Evolutionary conservation across 1,140 invertebrate genomes (phyloP), one percentile per base, ranked within the genome.

Genomic region (Dolichoris vasculosae): DNA sequence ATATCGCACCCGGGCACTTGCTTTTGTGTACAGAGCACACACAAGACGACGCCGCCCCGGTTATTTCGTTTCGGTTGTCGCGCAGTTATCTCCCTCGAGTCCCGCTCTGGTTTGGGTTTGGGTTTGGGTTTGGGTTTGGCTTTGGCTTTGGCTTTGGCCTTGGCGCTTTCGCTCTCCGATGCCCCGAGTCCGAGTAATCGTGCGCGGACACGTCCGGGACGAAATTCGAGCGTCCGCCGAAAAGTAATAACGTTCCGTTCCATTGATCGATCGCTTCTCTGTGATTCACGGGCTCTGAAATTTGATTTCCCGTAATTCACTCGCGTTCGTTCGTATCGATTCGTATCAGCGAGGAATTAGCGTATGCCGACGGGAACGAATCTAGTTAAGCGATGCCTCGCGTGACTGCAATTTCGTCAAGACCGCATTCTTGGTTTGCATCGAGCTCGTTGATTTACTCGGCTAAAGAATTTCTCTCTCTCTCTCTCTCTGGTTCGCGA

Each of bases 201-300:
- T n/a, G n/a, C n/a, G n/a, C n/a, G n/a, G n/a, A n/a, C n/a, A n/a
- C n/a, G n/a, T n/a, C n/a, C n/a, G n/a, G 26, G 13, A n/a, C 32
- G 35, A 64, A 40, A 64, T 79, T 51, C 59, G 59, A 64, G 38
- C 30, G 8, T 0, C 75, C 35, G 55, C 35, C 26, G 23, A 76
- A 76, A 83, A 75, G 82, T 83, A 83, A 83, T 84, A 84, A 55
- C 76, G 82, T 73, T 73, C 32, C 32, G 20, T 20, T 43, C 46
- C 26, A 43, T 84, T 84, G 83, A 85, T 85, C 75, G 83, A 85
- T 85, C 80, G 83, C 80, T 84, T 84, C 80, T 85, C 80, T 85
- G 73, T 85, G 83, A 85, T 80, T 80, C 67, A 75, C 59, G 51
- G n/a, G 26, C 69, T 32, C n/a, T 67, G 64, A 35, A 80, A 85